These are phyloP conservation scores for Silvanus unidentatus DNA, from an alignment of 2,888 invertebrate genomes.

Conservation along the genomic window DNA sequence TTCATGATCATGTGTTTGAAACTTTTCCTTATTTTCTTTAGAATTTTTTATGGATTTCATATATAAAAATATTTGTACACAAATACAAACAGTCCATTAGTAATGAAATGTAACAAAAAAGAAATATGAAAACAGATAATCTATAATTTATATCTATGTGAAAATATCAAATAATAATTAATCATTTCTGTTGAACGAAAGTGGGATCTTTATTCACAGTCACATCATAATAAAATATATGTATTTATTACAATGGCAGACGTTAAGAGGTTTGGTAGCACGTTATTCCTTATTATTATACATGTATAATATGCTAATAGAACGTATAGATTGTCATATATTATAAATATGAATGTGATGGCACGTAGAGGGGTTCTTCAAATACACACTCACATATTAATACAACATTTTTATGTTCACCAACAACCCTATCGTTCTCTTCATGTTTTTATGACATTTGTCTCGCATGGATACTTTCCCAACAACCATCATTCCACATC, in stretches of 20 bases:
- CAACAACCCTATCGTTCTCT: conserved; percentile 11
- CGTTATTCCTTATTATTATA: conserved; percentile 9
- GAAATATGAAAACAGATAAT: conserved; percentile 6
- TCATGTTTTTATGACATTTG: conserved; percentile 19
- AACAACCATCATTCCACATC: background rate
- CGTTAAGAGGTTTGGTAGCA: conserved; percentile 12
- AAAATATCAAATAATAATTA: conserved; percentile 18
- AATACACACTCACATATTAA: background rate
- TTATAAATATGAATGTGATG: conserved; percentile 10
- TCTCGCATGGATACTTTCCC: conserved; percentile 8
- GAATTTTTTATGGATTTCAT: no score
- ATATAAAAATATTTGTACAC: no score
- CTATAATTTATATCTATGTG: conserved; percentile 17
- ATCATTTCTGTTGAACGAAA: conserved; percentile 15
- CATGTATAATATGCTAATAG: conserved; percentile 9
- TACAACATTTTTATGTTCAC: conserved; percentile 4
- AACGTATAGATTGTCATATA: background rate
- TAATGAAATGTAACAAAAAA: background rate
- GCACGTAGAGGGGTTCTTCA: conserved; percentile 10
- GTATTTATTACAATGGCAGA: conserved; percentile 17
- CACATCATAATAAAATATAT: conserved; percentile 12
- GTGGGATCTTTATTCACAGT: conserved; percentile 14
- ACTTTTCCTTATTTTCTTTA: no score
- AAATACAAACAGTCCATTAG: conserved; percentile 6
- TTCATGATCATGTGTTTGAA: no score